Evolutionary conservation across 1,140 invertebrate species (phyloP), one percentile per base, ranked within the genome.

Genomic region (Steinernema feltiae): DNA sequence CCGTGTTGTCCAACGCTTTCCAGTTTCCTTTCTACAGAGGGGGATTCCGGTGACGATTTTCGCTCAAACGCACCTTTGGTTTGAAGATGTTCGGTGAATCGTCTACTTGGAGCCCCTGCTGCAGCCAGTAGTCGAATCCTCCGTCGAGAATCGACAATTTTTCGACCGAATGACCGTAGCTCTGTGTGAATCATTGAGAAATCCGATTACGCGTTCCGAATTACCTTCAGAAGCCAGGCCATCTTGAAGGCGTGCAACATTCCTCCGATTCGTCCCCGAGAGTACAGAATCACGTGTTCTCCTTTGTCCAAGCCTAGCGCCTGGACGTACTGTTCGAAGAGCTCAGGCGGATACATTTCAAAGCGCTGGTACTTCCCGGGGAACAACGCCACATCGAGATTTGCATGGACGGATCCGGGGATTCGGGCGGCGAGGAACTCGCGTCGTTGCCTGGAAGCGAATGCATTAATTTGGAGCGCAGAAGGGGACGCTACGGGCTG

Each of bases 141-240:
- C 81, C 81, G 74, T 83, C 77, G 17, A 85, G 32, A 0, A 83
- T 30, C 0, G 81, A 84, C 48, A 83, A 30, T 24, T 84, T 82
- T 17, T 82, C 77, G 48, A 27, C 3, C 3, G 53, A 63, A 21
- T 85, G 82, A 0, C 82, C 82, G 41, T 83, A 83, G 48, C 76
- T 78, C 76, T 84, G n/a, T n/a, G n/a, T n/a, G n/a, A n/a, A n/a
- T n/a, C n/a, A n/a, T n/a, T n/a, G n/a, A n/a, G n/a, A n/a, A n/a
- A n/a, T n/a, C n/a, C n/a, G n/a, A n/a, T n/a, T n/a, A n/a, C n/a
- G n/a, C n/a, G n/a, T n/a, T 76, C 32, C 30, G 32, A 75, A 3
- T 27, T 74, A 78, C 77, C 77, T 80, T 80, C 73, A 80, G 72
- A 21, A 80, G 71, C 79, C 79, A 80, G 15, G 73, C 77, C 21